Percentiles rank a stretch among this genome's conserved stretches.
Conservation (phyloP, 2,797 vertebrate genomes). For the Crotalus adamanteus region DNA sequence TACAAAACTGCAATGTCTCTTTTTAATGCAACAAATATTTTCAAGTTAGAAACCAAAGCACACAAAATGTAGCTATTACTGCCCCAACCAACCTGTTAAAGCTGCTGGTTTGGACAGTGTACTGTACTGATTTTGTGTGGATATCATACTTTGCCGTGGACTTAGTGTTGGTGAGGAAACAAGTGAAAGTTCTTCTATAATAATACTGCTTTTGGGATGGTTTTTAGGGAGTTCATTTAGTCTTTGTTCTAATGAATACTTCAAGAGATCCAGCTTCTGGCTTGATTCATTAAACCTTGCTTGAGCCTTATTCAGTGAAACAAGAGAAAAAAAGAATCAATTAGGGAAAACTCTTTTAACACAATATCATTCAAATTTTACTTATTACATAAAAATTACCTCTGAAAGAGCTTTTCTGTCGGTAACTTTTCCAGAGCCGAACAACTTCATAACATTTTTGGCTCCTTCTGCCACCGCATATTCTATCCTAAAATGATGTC, state of each 20-base stretch:
- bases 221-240: conserved; percentile 92
- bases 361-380: conserved; percentile 47
- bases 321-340: conserved; percentile 17
- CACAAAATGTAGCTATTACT: background rate
- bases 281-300: conserved; percentile 94
- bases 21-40: background rate
- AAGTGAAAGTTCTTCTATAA: conserved; percentile 91
- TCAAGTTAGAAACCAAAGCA: background rate
- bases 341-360: conserved; percentile 36
- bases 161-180: conserved; percentile 89
- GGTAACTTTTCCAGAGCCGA: conserved; percentile 91
- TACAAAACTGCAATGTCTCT: background rate
- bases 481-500: conserved; percentile 96
- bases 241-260: conserved; percentile 92
- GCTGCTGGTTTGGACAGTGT: conserved; percentile 94
- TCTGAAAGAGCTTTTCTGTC: conserved; percentile 95
- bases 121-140: conserved; percentile 92
- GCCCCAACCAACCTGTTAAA: conserved; percentile 82
- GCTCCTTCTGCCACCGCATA: conserved; percentile 96
- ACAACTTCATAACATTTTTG: conserved; percentile 97
- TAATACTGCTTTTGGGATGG: conserved; percentile 91
- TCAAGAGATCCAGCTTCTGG: conserved; percentile 93
- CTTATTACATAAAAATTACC: conserved; percentile 70
- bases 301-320: conserved; percentile 80
- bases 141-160: conserved; percentile 88